These are phyloP conservation scores for Dendrocincla tyrannina DNA, from an alignment of 2,797 vertebrate species.

Conservation along the genomic window DNA sequence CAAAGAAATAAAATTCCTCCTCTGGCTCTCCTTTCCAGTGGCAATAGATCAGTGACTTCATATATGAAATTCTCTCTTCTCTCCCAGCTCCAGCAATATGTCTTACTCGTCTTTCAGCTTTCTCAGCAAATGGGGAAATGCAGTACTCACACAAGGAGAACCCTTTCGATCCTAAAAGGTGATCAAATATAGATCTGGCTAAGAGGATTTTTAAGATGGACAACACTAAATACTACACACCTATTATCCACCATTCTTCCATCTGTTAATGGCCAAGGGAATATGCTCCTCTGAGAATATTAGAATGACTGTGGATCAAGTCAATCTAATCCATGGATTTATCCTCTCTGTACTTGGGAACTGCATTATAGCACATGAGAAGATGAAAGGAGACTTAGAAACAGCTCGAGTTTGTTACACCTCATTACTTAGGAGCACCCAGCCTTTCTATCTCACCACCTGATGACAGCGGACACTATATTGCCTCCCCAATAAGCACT, in stretches of 20 bases:
- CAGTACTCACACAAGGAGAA: background rate
- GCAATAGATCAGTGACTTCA: background rate
- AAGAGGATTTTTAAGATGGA: background rate
- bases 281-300: background rate
- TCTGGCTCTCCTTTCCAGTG: background rate
- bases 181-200: background rate
- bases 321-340: background rate
- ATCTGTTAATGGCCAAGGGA: background rate
- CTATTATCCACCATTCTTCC: background rate
- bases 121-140: background rate
- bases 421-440: background rate
- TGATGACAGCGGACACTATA: background rate
- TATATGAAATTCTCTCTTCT: background rate
- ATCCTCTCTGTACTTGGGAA: background rate
- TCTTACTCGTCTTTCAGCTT: background rate
- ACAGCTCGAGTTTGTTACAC: background rate
- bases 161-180: background rate
- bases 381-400: conserved; percentile 38
- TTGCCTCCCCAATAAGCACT: background rate
- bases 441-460: background rate
- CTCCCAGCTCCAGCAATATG: background rate
- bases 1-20: background rate
- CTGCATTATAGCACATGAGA: background rate
- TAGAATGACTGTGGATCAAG: background rate
- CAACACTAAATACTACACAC: background rate